Percentiles rank a stretch among this genome's conserved stretches.
Conservation (phyloP, 2,888 invertebrate species). For the Lasioglossum lativentre region DNA sequence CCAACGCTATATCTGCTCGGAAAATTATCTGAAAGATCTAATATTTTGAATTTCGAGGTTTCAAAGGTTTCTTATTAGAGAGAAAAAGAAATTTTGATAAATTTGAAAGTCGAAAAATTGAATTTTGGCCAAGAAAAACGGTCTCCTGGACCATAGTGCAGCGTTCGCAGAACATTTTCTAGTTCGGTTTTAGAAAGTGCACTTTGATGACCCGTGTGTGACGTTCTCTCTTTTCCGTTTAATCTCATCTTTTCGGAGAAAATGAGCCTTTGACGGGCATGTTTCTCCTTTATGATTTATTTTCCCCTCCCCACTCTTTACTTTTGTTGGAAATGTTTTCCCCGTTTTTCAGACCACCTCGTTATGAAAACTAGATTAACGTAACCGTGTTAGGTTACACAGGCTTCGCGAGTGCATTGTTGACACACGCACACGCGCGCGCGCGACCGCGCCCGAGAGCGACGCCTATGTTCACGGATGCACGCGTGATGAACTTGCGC, state of each 20-base stretch:
- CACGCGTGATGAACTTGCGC: constrained; percentile 8
- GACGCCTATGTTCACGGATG: not conserved
- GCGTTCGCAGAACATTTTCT: not conserved
- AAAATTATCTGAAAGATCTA: too few relatives aligned
- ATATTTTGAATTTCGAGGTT: too few relatives aligned
- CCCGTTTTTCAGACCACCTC: constrained; percentile 1
- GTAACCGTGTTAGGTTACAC: not conserved
- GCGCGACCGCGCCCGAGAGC: not conserved
- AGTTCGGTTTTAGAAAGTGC: not conserved
- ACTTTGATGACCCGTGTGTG: not conserved
- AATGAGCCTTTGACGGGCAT: constrained; percentile 14
- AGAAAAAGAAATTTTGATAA: too few relatives aligned
- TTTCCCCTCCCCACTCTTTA: too few relatives aligned
- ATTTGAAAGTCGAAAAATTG: too few relatives aligned
- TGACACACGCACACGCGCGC: not conserved
- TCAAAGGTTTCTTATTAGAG: too few relatives aligned
- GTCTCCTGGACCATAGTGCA: too few relatives aligned
- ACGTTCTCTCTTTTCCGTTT: not conserved
- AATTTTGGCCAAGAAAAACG: too few relatives aligned
- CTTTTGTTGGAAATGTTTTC: not conserved
- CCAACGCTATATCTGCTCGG: too few relatives aligned
- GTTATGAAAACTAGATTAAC: constrained; percentile 2
- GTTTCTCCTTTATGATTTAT: constrained; percentile 10
- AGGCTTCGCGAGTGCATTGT: constrained; percentile 2
- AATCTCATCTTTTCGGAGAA: not conserved